phyloP scores from a whole-genome alignment of 2,888 invertebrate species.

The Drosophila seclusa region DNA sequence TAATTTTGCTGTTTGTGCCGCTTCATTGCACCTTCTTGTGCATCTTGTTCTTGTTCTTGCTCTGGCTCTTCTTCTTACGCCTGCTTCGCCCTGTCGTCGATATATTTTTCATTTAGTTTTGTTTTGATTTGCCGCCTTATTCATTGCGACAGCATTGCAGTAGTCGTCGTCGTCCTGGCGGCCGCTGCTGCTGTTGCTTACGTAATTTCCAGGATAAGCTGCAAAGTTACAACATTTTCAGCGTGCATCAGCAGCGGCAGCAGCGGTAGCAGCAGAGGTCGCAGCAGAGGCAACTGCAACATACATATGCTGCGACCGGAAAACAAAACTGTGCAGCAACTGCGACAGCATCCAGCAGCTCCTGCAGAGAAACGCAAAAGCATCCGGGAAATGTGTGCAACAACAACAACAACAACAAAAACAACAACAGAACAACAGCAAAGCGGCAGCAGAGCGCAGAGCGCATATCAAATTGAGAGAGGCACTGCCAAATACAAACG shows the following conservation, averaged over 20 bases:
- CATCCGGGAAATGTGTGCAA: slow-evolving; percentile 50
- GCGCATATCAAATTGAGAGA: slow-evolving; percentile 16
- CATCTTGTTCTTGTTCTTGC: slow-evolving; percentile 1
- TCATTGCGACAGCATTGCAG: slow-evolving; percentile 81
- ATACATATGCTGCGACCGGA: slow-evolving; percentile 65
- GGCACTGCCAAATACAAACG: slow-evolving; percentile 7
- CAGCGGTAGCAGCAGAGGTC: slow-evolving; percentile 27
- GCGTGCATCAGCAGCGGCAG: slow-evolving; percentile 42
- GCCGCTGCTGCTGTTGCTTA: slow-evolving; percentile 60
- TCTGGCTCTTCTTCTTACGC: slow-evolving; percentile 8
- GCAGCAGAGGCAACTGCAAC: slow-evolving; percentile 48
- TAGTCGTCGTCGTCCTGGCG: slow-evolving; percentile 68
- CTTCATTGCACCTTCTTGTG: slow-evolving; percentile 58
- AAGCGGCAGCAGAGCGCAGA: slow-evolving; percentile 6
- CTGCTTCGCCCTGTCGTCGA: slow-evolving; percentile 64
- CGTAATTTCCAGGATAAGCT: slow-evolving; percentile 80
- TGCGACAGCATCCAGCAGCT: slow-evolving; percentile 68
- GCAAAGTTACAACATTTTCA: slow-evolving; percentile 79
- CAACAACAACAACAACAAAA: slow-evolving; percentile 12
- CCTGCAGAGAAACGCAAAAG: slow-evolving; percentile 52
- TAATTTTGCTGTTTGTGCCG: slow-evolving; percentile 73
- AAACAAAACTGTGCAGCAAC: slow-evolving; percentile 58
- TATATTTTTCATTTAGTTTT: slow-evolving; percentile 78
- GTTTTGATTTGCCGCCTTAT: slow-evolving; percentile 81
- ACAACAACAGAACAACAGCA: slow-evolving; percentile 1